Conservation (phyloP, 1,140 invertebrate species). For the Bicyclus anynana region DNA sequence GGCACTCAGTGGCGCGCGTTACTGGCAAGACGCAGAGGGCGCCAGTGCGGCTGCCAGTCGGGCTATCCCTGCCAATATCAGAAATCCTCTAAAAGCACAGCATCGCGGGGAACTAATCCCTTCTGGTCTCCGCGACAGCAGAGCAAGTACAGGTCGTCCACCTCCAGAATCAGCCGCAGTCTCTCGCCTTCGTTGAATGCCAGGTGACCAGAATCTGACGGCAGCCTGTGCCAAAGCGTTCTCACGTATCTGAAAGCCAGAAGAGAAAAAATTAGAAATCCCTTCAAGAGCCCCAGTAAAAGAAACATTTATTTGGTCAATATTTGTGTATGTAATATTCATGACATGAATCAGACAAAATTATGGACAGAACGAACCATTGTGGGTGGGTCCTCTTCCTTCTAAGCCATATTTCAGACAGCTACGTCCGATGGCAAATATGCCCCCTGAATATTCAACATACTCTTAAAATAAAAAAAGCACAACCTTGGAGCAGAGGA, state of each 20-base stretch:
- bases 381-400: too few relatives aligned
- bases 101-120: conserved; percentile 85
- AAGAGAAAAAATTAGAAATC: too few relatives aligned
- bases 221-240: conserved; percentile 84
- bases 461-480: too few relatives aligned
- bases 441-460: too few relatives aligned
- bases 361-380: too few relatives aligned
- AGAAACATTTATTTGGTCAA: too few relatives aligned
- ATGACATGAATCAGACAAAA: too few relatives aligned
- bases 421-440: too few relatives aligned
- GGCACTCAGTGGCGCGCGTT: conserved; percentile 12
- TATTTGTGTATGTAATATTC: too few relatives aligned
- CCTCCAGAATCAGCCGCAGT: conserved; percentile 85
- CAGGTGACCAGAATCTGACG: conserved; percentile 87
- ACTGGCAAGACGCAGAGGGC: conserved; percentile 43
- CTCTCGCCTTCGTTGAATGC: conserved; percentile 87
- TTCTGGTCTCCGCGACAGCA: conserved; percentile 88
- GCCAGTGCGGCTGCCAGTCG: conserved; percentile 63
- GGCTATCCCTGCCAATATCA: conserved; percentile 67
- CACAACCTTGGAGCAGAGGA: too few relatives aligned
- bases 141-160: conserved; percentile 86
- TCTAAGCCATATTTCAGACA: too few relatives aligned
- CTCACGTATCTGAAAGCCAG: conserved; percentile 81
- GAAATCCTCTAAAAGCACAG: conserved; percentile 79
- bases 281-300: too few relatives aligned